Evolutionary conservation across 1,140 invertebrate genomes (phyloP).

Genomic region (Pararge aegeria): DNA sequence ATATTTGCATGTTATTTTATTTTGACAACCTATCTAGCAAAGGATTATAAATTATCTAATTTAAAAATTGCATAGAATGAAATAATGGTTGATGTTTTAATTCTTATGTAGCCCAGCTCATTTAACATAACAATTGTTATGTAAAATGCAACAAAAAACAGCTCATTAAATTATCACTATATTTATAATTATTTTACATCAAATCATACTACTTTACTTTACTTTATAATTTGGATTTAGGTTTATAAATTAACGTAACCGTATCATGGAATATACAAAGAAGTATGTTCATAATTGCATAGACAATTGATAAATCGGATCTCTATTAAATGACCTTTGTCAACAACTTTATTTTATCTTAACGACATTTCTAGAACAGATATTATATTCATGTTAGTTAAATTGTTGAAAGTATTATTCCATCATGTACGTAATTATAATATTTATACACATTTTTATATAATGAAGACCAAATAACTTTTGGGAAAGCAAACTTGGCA

Average conservation of each 20-base stretch:
- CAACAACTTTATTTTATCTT: neutral
- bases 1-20: neutral
- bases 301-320: neutral
- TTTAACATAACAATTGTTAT: too few species aligned
- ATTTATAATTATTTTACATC: too few species aligned
- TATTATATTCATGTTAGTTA: slow-evolving; percentile 9
- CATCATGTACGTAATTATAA: slow-evolving; percentile 4
- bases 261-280: neutral
- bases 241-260: too few species aligned
- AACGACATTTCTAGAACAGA: neutral
- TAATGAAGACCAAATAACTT: neutral
- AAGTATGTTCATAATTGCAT: neutral
- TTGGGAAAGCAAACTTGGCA: too few species aligned
- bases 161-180: too few species aligned
- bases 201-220: too few species aligned
- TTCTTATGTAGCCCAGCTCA: too few species aligned
- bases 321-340: neutral
- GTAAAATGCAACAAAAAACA: too few species aligned
- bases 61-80: neutral
- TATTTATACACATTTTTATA: slow-evolving; percentile 12
- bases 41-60: neutral
- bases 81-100: too few species aligned
- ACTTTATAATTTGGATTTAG: too few species aligned
- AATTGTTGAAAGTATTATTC: slow-evolving; percentile 26
- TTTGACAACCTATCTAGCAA: neutral